Evolutionary conservation across 2,113 vertebrate species (phyloP).

Genomic region (Bos indicus): DNA sequence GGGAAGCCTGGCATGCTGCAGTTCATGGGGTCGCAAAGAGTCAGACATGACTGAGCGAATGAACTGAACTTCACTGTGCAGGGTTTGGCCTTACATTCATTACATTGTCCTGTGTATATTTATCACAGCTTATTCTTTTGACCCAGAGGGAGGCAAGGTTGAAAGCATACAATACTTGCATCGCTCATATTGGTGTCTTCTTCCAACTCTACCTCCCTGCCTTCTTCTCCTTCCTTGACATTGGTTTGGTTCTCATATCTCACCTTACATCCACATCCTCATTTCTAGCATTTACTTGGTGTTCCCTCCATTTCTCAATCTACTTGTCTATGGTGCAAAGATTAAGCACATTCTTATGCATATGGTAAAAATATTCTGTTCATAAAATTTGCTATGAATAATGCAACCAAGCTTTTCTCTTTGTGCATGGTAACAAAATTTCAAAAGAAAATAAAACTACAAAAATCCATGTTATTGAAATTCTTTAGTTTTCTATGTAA

Average conservation of each 20-base stretch:
- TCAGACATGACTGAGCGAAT: background rate
- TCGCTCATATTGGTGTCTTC: slow-evolving; percentile 34
- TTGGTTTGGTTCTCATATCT: background rate
- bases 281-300: slow-evolving; percentile 10
- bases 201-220: background rate
- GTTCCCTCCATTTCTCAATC: background rate
- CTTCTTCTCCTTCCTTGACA: slow-evolving; percentile 16
- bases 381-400: background rate
- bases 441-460: background rate
- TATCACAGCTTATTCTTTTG: background rate
- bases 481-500: background rate
- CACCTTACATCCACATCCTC: background rate
- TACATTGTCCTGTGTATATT: background rate
- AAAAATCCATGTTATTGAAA: background rate
- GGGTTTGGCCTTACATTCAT: background rate
- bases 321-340: background rate
- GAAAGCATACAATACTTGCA: background rate
- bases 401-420: background rate
- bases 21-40: no score
- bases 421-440: background rate
- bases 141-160: background rate
- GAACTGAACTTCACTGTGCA: background rate
- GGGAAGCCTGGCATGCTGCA: no score
- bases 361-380: background rate
- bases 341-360: background rate